Conservation (phyloP, 2,888 invertebrate species). For the Gonocerus acuteangulatus region DNA sequence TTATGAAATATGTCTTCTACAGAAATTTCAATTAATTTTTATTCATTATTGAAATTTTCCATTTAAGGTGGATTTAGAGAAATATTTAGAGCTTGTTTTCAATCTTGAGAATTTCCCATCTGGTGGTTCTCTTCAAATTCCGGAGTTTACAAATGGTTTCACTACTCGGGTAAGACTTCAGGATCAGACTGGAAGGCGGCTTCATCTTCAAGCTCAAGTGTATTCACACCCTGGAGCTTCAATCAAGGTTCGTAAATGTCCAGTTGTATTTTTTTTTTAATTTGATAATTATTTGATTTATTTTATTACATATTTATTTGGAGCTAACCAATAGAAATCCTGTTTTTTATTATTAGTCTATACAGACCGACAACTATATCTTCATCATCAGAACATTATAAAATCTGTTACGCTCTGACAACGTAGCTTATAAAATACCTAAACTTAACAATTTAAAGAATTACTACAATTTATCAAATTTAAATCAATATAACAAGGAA, state of each 20-base stretch:
- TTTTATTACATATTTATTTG: background rate
- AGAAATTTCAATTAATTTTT: too few relatives aligned
- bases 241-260: conserved; percentile 56
- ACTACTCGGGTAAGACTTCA: conserved; percentile 63
- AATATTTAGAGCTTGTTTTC: conserved; percentile 64
- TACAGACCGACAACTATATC: too few relatives aligned
- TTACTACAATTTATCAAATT: too few relatives aligned
- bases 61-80: conserved; percentile 55
- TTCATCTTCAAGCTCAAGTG: conserved; percentile 66
- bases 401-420: too few relatives aligned
- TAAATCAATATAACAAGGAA: too few relatives aligned
- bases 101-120: conserved; percentile 77
- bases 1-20: too few relatives aligned
- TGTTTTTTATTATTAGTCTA: too few relatives aligned
- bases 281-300: background rate
- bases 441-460: too few relatives aligned
- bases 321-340: too few relatives aligned
- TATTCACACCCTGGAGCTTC: conserved; percentile 54
- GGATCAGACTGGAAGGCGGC: conserved; percentile 62
- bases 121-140: conserved; percentile 54
- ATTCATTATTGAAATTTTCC: background rate
- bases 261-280: too few relatives aligned
- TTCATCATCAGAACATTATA: too few relatives aligned
- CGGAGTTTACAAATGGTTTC: conserved; percentile 46
- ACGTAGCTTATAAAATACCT: too few relatives aligned